Conservation (phyloP, 2,113 vertebrate species). For the Lycaon pictus region DNA sequence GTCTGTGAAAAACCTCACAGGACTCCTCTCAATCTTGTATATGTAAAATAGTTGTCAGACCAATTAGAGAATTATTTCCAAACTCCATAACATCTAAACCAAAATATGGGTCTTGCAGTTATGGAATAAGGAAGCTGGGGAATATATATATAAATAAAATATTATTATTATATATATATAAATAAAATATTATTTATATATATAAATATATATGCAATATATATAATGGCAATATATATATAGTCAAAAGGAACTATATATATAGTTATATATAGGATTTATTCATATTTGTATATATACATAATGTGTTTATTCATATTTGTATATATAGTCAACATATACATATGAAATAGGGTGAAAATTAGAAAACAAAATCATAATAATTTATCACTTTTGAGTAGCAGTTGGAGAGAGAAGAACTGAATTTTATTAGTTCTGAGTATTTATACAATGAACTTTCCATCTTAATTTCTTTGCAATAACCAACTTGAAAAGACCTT, state of each 20-base stretch:
- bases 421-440: neutral
- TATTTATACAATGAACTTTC: neutral
- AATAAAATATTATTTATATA: too few species aligned
- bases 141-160: neutral
- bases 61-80: neutral
- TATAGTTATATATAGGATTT: too few species aligned
- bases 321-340: neutral
- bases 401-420: neutral
- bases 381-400: neutral
- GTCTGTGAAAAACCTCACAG: neutral
- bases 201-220: too few species aligned
- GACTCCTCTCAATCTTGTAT: neutral
- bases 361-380: neutral
- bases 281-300: neutral
- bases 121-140: neutral
- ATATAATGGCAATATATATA: too few species aligned
- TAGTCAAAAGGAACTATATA: too few species aligned
- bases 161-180: neutral
- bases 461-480: conserved; percentile 4
- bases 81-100: neutral
- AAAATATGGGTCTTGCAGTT: neutral
- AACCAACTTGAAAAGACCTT: neutral
- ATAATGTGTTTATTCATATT: neutral
- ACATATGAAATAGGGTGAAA: neutral
- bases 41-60: neutral